Base-by-base conservation (phyloP, 2,113 vertebrate genomes). In the Madoqua kirkii region DNA sequence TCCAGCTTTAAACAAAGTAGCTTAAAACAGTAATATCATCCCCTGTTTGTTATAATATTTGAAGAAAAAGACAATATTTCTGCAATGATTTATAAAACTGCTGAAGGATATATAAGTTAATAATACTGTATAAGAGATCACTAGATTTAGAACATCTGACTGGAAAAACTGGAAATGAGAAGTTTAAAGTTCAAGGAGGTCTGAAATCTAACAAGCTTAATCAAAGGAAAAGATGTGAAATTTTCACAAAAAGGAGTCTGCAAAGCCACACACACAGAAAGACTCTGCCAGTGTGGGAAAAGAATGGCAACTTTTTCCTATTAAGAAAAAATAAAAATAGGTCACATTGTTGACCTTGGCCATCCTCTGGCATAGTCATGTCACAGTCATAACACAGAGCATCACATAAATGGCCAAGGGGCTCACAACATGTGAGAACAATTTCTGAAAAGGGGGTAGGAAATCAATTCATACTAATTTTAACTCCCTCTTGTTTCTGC, bases 261-360 rank as follows among this genome's bases (percentile, higher is more conserved):
- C 95, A 98, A 87, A 98, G 98, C 97, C 97, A 98, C 97, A 97
- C 98, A 95, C 97, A 98, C 97, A 97, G 96, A 97, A 97, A 98
- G 98, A 95, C 74, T 97, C 97, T 93, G 95, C 76, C 76, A 97
- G 96, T 96, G 97, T 97, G 95, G 95, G 94, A n/a, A 97, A 98
- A 98, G 98, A 98, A 98, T 98, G 97, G 92, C 96, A 98, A 98
- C 98, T 98, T 98, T 97, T 97, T 98, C 98, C 98, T 98, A 98
- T 98, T 98, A 98, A 98, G 98, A 97, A 98, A 98, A 98, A 97
- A 98, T 98, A 97, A 98, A 98, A 98, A 98, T 98, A 97, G 97
- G 98, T 97, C 98, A 98, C 67, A 62, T 97, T 94, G 87, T 97
- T 98, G 98, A 98, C 98, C 98, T 98, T 98, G 98, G 97, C 96